phyloP scores from a whole-genome alignment of 2,797 vertebrate species.

The Bradypus variegatus region DNA sequence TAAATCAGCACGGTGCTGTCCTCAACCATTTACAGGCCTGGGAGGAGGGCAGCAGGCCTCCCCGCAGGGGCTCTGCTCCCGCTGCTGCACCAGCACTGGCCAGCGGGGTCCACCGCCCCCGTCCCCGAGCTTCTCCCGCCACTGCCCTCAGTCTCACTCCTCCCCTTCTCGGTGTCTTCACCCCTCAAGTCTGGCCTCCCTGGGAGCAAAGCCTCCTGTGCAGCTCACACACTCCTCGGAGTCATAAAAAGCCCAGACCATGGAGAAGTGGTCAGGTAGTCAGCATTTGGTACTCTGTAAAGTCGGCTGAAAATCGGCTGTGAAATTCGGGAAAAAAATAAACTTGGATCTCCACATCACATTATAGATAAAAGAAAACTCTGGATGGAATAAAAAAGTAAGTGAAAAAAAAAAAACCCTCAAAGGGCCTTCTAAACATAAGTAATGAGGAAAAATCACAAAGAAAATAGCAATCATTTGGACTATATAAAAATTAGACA shows the following conservation, averaged over 20 bases:
- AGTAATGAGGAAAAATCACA: not conserved
- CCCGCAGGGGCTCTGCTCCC: not conserved
- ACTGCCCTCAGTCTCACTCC: not conserved
- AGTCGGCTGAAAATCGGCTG: not conserved
- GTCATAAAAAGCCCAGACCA: not conserved
- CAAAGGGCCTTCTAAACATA: not conserved
- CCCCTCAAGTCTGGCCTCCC: fast-evolving
- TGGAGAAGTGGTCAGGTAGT: not conserved
- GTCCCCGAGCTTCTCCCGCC: fast-evolving
- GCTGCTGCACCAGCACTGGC: not conserved
- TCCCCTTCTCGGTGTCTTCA: not conserved
- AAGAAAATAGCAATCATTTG: constrained; percentile 11
- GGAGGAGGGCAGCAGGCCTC: not conserved
- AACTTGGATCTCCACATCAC: not conserved
- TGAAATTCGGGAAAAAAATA: not conserved
- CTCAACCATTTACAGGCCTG: not conserved
- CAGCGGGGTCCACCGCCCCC: not conserved
- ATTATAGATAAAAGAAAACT: not conserved
- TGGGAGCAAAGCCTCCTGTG: no score
- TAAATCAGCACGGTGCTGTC: fast-evolving
- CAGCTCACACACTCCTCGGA: not conserved
- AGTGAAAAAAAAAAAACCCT: not conserved
- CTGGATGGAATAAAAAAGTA: not conserved
- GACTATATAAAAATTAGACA: not conserved
- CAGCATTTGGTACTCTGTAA: not conserved